Base-by-base conservation (phyloP, 2,113 vertebrate genomes). In the Boulengeromyrus knoepffleri region DNA sequence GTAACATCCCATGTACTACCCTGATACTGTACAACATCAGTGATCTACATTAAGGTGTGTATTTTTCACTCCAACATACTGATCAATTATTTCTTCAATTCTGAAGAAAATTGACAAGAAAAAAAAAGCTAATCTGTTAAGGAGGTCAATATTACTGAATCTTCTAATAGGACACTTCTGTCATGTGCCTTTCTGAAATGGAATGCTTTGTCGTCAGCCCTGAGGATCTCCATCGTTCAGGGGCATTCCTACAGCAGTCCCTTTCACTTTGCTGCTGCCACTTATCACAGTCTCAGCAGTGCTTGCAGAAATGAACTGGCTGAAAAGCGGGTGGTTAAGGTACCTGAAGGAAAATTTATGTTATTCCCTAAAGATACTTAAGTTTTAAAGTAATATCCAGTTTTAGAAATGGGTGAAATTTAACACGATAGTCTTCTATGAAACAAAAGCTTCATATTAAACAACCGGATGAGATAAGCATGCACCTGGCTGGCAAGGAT, bases 1-100 rank as follows among this genome's bases (percentile, higher is more conserved):
- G 87, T 94, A 88, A 95, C 92, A 95, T 92, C 95, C 95, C 93
- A 88, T 90, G 94, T 92, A 95, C 94, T 93, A 93, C 94, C 93
- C 94, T 92, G 92, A 94, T 88, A 93, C 91, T 93, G 92, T 92
- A 92, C 92, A 93, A 92, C 91, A 91, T 93, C 53, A 36, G 31
- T 50, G 83, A 62, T 62, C 87, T 62, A 66, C 87, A 39, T 56
- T 42, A 88, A 88, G 87, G 66, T 62, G 21, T 45, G 86, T 66
- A 47, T 45, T 58, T 70, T 10, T 31, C 27, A 58, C 31, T 45
- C 19, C 31, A 58, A 58, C 52, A 42, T 70, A 91, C 80, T 88
- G 91, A 90, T 91, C 94, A 92, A 90, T 90, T 88, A 42, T 90
- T 90, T 50, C 85, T 85, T 90, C 89, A 90, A 84, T 58, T 92